phyloP scores from a whole-genome alignment of 2,113 vertebrate species.

The Morone saxatilis region DNA sequence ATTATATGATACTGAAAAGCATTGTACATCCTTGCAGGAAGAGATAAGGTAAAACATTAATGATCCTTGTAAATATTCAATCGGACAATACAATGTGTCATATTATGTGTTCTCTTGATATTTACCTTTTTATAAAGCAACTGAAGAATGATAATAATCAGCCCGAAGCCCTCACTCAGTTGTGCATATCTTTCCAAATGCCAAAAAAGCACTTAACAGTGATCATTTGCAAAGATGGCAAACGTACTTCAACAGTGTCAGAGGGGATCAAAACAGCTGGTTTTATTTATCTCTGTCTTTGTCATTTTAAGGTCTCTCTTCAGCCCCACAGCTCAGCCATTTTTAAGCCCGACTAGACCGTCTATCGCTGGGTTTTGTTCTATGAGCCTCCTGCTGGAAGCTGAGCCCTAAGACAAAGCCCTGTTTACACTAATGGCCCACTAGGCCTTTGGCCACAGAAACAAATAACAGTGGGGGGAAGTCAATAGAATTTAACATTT shows the following conservation, averaged over 20 bases:
- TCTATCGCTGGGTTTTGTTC: constrained; percentile 81
- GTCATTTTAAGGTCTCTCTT: constrained; percentile 75
- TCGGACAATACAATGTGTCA: neutral
- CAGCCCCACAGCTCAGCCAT: constrained; percentile 70
- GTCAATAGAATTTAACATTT: constrained; percentile 85
- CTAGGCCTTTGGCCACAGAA: constrained; percentile 83
- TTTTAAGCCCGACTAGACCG: constrained; percentile 80
- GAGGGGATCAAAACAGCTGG: constrained; percentile 49
- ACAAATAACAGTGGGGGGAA: constrained; percentile 85
- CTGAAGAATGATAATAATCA: neutral
- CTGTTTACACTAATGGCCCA: constrained; percentile 89
- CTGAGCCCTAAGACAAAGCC: constrained; percentile 87
- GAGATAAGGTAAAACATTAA: neutral
- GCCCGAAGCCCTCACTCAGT: neutral
- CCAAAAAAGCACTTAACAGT: constrained; percentile 21
- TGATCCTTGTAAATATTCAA: neutral
- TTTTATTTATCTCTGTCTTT: constrained; percentile 71
- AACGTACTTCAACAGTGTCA: constrained; percentile 24
- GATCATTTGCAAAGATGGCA: constrained; percentile 28
- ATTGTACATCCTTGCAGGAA: neutral
- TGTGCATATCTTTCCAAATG: constrained; percentile 29
- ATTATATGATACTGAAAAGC: constrained; percentile 14
- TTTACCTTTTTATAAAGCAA: constrained; percentile 3
- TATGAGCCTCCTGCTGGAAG: constrained; percentile 81
- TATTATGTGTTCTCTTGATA: neutral